A percentile compares a stretch with the other conserved stretches of the same genome.
These are phyloP conservation scores for Dasypolia templi DNA, from an alignment of 2,888 invertebrate species.

Conservation along the genomic window DNA sequence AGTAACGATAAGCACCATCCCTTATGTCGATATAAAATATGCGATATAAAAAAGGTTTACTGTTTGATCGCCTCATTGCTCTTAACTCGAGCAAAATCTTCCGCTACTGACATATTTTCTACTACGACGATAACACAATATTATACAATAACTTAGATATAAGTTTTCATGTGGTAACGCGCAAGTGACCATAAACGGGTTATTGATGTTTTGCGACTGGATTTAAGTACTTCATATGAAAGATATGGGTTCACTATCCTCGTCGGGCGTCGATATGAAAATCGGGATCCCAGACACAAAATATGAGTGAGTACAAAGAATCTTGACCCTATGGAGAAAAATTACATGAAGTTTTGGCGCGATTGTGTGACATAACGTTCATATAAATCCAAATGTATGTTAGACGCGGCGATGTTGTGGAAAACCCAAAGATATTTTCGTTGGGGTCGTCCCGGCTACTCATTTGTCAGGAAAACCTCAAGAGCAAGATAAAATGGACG, in stretches of 20 bases:
- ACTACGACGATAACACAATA: conserved; percentile 30
- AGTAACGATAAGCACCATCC: conserved; percentile 1
- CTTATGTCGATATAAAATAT: conserved; percentile 21
- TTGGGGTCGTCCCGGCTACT: conserved; percentile 70
- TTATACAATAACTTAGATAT: conserved; percentile 47
- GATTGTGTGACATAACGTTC: conserved; percentile 49
- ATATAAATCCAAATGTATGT: conserved; percentile 65
- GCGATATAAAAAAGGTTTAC: conserved; percentile 21
- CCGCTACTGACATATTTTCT: conserved; percentile 18
- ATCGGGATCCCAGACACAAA: conserved; percentile 29
- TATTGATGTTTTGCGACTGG: conserved; percentile 58
- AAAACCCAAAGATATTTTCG: conserved; percentile 71
- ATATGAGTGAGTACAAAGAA: conserved; percentile 28
- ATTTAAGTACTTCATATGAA: conserved; percentile 50
- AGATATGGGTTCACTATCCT: conserved; percentile 48
- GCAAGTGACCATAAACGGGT: conserved; percentile 48
- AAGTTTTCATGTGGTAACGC: conserved; percentile 46
- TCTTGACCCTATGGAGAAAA: conserved; percentile 40
- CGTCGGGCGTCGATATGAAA: conserved; percentile 28
- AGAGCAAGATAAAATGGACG: conserved; percentile 79
- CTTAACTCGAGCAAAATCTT: conserved; percentile 4
- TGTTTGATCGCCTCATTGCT: conserved; percentile 21
- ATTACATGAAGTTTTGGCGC: conserved; percentile 15
- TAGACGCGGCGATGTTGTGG: conserved; percentile 69
- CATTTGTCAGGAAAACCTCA: conserved; percentile 79